Conservation (phyloP, 2,888 invertebrate species). For the Chymomyza caudatula region DNA sequence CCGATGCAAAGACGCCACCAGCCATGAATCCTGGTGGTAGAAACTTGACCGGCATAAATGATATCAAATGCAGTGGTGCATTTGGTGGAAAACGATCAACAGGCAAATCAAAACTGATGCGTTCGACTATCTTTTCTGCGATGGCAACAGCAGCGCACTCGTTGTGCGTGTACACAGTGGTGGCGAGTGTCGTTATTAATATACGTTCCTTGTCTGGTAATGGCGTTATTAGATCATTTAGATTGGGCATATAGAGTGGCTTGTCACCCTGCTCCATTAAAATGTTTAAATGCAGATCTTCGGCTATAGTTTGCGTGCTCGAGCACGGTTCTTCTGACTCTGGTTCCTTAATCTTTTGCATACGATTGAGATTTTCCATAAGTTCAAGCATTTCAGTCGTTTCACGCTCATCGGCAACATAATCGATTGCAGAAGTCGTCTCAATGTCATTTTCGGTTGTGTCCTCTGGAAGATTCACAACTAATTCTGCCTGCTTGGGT, state of each 20-base stretch:
- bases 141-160: neutral
- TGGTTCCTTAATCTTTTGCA: too few relatives aligned
- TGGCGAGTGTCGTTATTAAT: neutral
- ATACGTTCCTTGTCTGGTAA: slow-evolving; percentile 1
- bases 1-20: slow-evolving; percentile 24
- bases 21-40: slow-evolving; percentile 21
- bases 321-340: too few relatives aligned
- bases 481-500: too few relatives aligned
- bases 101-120: slow-evolving; percentile 23
- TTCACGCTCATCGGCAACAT: too few relatives aligned
- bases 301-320: too few relatives aligned
- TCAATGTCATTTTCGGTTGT: too few relatives aligned
- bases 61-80: slow-evolving; percentile 19
- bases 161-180: slow-evolving; percentile 10
- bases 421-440: too few relatives aligned
- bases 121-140: neutral
- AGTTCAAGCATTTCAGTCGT: too few relatives aligned
- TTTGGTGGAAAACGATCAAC: slow-evolving; percentile 8
- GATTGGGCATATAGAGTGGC: slow-evolving; percentile 27
- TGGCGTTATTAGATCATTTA: neutral
- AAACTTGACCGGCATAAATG: slow-evolving; percentile 16
- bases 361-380: too few relatives aligned
- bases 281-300: too few relatives aligned
- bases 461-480: too few relatives aligned
- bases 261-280: neutral